Evolutionary conservation across 2,797 vertebrate genomes (phyloP), one percentile per base, ranked within the genome.

Genomic region (Emydoidea blandingii): DNA sequence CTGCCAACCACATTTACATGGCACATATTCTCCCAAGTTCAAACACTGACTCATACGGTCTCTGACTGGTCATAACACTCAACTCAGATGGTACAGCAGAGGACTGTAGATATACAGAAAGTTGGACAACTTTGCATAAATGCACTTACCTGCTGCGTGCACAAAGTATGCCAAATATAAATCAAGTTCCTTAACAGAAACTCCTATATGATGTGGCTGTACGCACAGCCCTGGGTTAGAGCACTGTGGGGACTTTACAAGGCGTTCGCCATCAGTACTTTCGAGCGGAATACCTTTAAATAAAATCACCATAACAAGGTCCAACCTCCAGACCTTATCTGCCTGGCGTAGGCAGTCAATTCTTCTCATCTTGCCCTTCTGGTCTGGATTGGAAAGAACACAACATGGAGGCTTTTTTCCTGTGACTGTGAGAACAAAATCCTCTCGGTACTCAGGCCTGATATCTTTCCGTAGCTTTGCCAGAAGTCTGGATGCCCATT

Each of bases 301-400:
- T 99, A 99, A 99, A 99, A 99, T 99, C 98, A 99, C 99, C 99
- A 99, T 99, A 98, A 99, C 99, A 98, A 99, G 99, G 99, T 99
- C 99, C 99, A 99, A 98, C 95, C 99, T 98, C 99, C 99, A 99
- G 97, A 99, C 99, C 97, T 99, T 99, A 98, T 99, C 99, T 90
- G 99, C 99, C 98, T 99, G 99, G 93, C 99, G 99, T 97, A 99
- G 98, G 98, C 99, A 99, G 99, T 99, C 99, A 98, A 99, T 99
- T 97, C 99, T 98, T 97, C 99, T 98, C 99, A 99, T 99, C 98
- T 99, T 99, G 98, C 99, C 99, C 98, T 99, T 99, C 99, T 99
- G 99, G 99, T 99, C 99, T 79, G 99, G 99, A 98, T 99, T 99
- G 98, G 99, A 99, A 94, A 99, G 99, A 97, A 99, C 99, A 93